A percentile compares a stretch with the other conserved stretches of the same genome.
Conservation (phyloP, 2,113 vertebrate genomes). For the Rhynchomys soricoides region DNA sequence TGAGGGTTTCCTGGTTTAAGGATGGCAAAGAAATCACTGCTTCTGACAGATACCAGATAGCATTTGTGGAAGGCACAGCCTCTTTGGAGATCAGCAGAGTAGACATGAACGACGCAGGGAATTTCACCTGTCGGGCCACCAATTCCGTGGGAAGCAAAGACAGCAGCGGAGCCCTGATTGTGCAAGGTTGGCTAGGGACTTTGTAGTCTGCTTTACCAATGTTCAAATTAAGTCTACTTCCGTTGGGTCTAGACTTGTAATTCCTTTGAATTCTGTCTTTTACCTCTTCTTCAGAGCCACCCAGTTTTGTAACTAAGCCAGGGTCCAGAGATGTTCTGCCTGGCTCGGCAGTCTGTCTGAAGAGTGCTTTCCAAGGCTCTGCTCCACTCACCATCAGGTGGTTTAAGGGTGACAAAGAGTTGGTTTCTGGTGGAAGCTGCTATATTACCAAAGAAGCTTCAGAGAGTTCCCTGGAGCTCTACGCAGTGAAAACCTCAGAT, state of each 20-base stretch:
- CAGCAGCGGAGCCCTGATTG: slow-evolving; percentile 93
- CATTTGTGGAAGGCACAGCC: slow-evolving; percentile 93
- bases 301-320: slow-evolving; percentile 91
- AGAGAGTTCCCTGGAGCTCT: slow-evolving; percentile 93
- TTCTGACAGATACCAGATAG: slow-evolving; percentile 89
- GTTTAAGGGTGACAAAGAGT: slow-evolving; percentile 94
- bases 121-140: slow-evolving; percentile 94
- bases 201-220: slow-evolving; percentile 46
- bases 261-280: slow-evolving; percentile 82
- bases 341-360: slow-evolving; percentile 91
- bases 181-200: slow-evolving; percentile 92
- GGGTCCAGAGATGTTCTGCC: slow-evolving; percentile 93
- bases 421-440: slow-evolving; percentile 92
- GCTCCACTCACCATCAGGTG: slow-evolving; percentile 92
- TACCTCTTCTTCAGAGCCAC: slow-evolving; percentile 92
- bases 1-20: slow-evolving; percentile 96
- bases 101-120: slow-evolving; percentile 92
- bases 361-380: slow-evolving; percentile 93
- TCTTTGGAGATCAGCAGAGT: slow-evolving; percentile 90
- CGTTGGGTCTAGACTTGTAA: slow-evolving; percentile 55
- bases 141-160: slow-evolving; percentile 97
- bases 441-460: slow-evolving; percentile 96
- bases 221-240: slow-evolving; percentile 51
- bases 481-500: slow-evolving; percentile 92
- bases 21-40: slow-evolving; percentile 90